phyloP scores from a whole-genome alignment of 2,113 vertebrate species.

The Sterrhoptilus dennistouni region DNA sequence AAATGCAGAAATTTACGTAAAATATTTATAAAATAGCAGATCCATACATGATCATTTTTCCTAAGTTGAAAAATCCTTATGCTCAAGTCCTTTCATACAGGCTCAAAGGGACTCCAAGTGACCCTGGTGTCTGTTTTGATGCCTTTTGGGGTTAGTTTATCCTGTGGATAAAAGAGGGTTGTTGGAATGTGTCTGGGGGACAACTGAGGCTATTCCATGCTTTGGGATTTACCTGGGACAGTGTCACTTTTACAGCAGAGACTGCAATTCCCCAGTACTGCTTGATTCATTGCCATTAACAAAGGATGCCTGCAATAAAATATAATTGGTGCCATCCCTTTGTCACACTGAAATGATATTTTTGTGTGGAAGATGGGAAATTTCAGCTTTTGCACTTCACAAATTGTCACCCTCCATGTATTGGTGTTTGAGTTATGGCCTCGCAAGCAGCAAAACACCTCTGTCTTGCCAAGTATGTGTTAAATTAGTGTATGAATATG shows the following conservation, averaged over 20 bases:
- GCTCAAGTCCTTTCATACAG: background rate
- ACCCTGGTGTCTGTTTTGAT: background rate
- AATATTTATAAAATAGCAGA: background rate
- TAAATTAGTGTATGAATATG: conserved; percentile 38
- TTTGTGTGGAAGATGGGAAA: background rate
- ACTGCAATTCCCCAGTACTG: background rate
- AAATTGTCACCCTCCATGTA: background rate
- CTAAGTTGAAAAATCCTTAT: background rate
- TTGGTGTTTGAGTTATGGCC: conserved; percentile 23
- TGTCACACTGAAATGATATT: background rate
- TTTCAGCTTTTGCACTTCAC: background rate
- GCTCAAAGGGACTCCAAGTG: background rate
- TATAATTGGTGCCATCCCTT: background rate
- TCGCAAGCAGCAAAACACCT: conserved; percentile 14
- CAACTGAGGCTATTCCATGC: background rate
- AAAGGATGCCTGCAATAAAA: conserved; percentile 20
- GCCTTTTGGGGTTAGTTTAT: background rate
- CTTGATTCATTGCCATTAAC: conserved; percentile 33
- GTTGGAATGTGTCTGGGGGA: background rate
- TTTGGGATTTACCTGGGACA: background rate
- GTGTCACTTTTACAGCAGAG: background rate
- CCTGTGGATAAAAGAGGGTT: background rate
- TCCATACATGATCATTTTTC: background rate
- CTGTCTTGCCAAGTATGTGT: background rate
- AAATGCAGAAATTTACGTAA: background rate